Percentiles rank a stretch among this genome's conserved stretches.
phyloP scores from a whole-genome alignment of 2,113 vertebrate genomes.

The Bubalus kerabau region DNA sequence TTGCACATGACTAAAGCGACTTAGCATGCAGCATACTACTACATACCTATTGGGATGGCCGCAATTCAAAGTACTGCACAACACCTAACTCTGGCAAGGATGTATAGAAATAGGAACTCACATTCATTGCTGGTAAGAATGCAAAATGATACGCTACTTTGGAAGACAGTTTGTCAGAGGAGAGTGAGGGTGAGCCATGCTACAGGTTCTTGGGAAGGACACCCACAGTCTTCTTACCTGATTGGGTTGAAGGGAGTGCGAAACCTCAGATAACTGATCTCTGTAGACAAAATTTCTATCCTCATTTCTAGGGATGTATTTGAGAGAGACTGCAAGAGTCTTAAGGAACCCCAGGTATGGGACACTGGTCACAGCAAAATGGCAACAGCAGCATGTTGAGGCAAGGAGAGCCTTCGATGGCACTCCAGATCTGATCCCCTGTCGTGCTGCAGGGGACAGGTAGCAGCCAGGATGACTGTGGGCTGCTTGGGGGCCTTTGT shows the following conservation, averaged over 20 bases:
- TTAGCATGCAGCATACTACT: not conserved
- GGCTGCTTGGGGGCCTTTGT: not conserved
- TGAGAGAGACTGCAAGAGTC: not conserved
- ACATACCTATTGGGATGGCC: not conserved
- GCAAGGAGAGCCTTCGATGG: not conserved
- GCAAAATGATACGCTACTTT: not conserved
- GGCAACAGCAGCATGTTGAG: not conserved
- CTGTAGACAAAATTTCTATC: not conserved
- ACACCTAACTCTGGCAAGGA: not conserved
- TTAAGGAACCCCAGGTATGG: not conserved
- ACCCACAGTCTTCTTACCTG: not conserved
- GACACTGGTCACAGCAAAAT: not conserved
- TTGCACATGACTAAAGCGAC: not conserved
- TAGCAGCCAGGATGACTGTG: not conserved
- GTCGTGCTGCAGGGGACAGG: not conserved
- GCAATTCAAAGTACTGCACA: not conserved
- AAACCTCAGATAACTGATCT: not conserved
- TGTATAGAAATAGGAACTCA: not conserved
- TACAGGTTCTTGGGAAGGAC: not conserved
- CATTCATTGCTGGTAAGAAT: not conserved
- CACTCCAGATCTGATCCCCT: not conserved
- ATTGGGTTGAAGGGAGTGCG: not conserved
- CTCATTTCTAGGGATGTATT: not conserved
- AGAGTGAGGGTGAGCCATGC: not conserved
- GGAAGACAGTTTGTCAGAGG: not conserved